These are phyloP conservation scores for Centrocercus urophasianus DNA, from an alignment of 2,113 vertebrate genomes.

Conservation along the genomic window DNA sequence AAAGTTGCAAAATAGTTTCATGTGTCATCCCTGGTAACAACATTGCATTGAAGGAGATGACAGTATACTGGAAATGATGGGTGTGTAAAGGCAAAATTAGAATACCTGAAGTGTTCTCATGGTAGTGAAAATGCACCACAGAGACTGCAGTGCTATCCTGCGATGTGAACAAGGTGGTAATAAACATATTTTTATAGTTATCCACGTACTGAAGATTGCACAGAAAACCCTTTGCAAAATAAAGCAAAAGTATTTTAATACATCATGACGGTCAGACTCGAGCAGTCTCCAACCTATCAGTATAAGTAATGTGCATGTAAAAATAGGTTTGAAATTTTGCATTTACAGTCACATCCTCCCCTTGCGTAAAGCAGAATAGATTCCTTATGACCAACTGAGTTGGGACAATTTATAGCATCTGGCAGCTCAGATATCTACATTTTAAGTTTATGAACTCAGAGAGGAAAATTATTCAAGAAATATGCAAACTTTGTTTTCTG, in stretches of 20 bases:
- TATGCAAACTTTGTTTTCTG: neutral
- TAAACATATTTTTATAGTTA: neutral
- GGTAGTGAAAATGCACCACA: neutral
- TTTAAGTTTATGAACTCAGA: neutral
- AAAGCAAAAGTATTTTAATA: neutral
- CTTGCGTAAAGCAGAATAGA: neutral
- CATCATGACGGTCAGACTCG: neutral
- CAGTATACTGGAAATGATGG: neutral
- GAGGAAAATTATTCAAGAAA: slow-evolving; percentile 1
- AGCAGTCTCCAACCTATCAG: neutral
- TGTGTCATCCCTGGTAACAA: neutral
- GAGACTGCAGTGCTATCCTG: neutral
- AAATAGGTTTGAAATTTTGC: slow-evolving; percentile 1
- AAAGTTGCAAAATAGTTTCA: neutral
- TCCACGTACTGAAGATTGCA: neutral
- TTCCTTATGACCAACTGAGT: neutral
- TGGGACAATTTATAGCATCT: neutral
- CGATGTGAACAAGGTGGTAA: neutral
- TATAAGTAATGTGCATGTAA: neutral
- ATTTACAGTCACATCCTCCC: neutral
- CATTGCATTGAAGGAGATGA: neutral
- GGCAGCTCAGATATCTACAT: neutral
- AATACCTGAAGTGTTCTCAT: neutral
- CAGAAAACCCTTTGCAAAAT: neutral
- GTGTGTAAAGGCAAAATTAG: neutral